These are phyloP conservation scores for Lampris megalopsis DNA, from an alignment of 2,113 vertebrate genomes.

Conservation along the genomic window DNA sequence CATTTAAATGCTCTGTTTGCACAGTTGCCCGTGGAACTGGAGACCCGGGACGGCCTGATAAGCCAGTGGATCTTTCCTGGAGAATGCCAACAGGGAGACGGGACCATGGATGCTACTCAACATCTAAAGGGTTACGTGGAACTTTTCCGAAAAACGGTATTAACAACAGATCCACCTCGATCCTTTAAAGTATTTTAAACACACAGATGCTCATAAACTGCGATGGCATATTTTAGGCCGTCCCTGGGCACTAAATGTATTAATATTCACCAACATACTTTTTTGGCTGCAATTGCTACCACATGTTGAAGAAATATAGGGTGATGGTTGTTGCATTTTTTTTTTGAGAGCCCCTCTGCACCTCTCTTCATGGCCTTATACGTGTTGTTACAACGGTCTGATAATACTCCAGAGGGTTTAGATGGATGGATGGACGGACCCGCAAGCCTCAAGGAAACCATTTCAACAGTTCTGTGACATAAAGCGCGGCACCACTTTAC, in stretches of 20 bases:
- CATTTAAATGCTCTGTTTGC: slow-evolving; percentile 42
- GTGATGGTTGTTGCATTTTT: slow-evolving; percentile 6
- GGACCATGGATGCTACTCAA: slow-evolving; percentile 61
- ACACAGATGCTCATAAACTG: slow-evolving; percentile 8
- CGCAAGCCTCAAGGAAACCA: slow-evolving; percentile 33
- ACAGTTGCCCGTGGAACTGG: slow-evolving; percentile 87
- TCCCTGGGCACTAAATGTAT: slow-evolving; percentile 30
- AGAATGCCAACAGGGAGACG: slow-evolving; percentile 71
- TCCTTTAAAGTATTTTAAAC: slow-evolving; percentile 35
- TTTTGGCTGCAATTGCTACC: slow-evolving; percentile 54
- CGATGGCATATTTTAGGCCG: slow-evolving; percentile 40
- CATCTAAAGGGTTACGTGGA: slow-evolving; percentile 84
- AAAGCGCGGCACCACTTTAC: slow-evolving; percentile 25
- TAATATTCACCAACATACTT: slow-evolving; percentile 42
- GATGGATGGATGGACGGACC: slow-evolving; percentile 25
- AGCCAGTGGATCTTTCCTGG: slow-evolving; percentile 87
- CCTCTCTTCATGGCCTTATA: not conserved
- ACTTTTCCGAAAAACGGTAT: slow-evolving; percentile 89
- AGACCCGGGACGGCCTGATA: slow-evolving; percentile 86
- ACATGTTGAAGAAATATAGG: slow-evolving; percentile 34
- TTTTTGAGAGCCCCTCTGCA: slow-evolving; percentile 20
- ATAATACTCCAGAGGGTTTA: slow-evolving; percentile 21
- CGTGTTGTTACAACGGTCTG: slow-evolving; percentile 24
- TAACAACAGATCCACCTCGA: slow-evolving; percentile 8
- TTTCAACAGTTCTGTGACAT: slow-evolving; percentile 10